phyloP scores from a whole-genome alignment of 2,113 vertebrate genomes.

The Thalassarche chlororhynchos region DNA sequence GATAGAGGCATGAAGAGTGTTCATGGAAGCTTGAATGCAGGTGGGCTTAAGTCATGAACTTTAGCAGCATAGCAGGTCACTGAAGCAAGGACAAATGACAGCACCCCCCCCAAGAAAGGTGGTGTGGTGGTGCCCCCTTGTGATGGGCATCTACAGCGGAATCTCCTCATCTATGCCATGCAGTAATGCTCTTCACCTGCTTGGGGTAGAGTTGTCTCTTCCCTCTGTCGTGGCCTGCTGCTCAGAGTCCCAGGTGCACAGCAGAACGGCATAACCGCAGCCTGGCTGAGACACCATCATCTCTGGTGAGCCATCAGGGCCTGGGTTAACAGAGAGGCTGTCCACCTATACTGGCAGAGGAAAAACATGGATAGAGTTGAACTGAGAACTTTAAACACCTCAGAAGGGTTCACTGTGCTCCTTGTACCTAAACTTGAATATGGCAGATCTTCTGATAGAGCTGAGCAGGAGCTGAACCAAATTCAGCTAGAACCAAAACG shows the following conservation, averaged over 20 bases:
- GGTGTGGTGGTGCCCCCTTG: background rate
- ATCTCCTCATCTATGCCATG: background rate
- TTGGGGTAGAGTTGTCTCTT: constrained; percentile 35
- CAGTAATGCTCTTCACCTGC: constrained; percentile 55
- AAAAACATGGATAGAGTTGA: fast-evolving
- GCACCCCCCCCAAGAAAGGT: background rate
- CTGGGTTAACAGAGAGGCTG: constrained; percentile 91
- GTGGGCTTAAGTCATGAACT: background rate
- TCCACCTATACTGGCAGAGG: constrained; percentile 84
- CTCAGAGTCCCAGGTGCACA: constrained; percentile 89
- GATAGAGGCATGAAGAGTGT: background rate
- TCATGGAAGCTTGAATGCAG: background rate
- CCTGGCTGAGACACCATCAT: constrained; percentile 98
- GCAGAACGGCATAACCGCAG: constrained; percentile 91
- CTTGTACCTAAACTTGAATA: background rate
- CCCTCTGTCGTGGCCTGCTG: background rate
- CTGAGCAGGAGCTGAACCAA: background rate
- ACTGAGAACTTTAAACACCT: background rate
- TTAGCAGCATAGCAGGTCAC: background rate
- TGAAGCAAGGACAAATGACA: background rate
- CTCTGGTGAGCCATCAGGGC: constrained; percentile 86
- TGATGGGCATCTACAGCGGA: background rate
- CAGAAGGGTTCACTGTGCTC: background rate
- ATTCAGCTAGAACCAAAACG: background rate
- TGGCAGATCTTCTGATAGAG: background rate